Evolutionary conservation across 2,797 vertebrate genomes (phyloP), one percentile per base, ranked within the genome.

Genomic region (Manis javanica): DNA sequence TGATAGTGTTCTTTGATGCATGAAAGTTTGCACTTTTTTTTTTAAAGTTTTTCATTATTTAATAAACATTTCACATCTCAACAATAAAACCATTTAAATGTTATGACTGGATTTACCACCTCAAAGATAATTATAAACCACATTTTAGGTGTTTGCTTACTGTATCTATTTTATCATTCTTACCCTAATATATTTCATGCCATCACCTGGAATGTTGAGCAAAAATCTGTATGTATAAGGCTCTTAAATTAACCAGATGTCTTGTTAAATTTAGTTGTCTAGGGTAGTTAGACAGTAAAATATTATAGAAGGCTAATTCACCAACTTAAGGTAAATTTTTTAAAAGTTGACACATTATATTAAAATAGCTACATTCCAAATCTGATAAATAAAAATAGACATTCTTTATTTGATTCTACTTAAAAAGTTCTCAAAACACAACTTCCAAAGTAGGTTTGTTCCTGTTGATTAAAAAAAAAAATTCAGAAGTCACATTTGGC

Each of bases 11-110:
- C n/a, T n/a, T n/a, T n/a, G n/a, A n/a, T n/a, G n/a, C n/a, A n/a
- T n/a, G n/a, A n/a, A n/a, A n/a, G n/a, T n/a, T n/a, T n/a, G n/a
- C n/a, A n/a, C n/a, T n/a, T n/a, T n/a, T n/a, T n/a, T n/a, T n/a
- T n/a, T 19, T 51, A 96, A 90, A 83, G 0, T 6, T 96, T 86
- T 85, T 75, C 42, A 64, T 86, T 87, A 96, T 95, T 97, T 83
- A 88, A 88, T 95, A 97, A 97, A 88, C 87, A 97, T 97, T 98
- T 96, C 6, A 94, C 95, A 91, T 96, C 24, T 97, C 69, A 53
- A 72, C 12, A 90, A 7, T 34, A 96, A 92, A 96, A 96, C 9
- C 84, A 83, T 97, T 96, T 97, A 85, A 85, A 68, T 3, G 42
- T 46, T 89, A 71, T 81, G 61, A 82, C 39, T 90, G 49, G 31